These are phyloP conservation scores for Erebia aethiops DNA, from an alignment of 2,888 invertebrate genomes.

Conservation along the genomic window DNA sequence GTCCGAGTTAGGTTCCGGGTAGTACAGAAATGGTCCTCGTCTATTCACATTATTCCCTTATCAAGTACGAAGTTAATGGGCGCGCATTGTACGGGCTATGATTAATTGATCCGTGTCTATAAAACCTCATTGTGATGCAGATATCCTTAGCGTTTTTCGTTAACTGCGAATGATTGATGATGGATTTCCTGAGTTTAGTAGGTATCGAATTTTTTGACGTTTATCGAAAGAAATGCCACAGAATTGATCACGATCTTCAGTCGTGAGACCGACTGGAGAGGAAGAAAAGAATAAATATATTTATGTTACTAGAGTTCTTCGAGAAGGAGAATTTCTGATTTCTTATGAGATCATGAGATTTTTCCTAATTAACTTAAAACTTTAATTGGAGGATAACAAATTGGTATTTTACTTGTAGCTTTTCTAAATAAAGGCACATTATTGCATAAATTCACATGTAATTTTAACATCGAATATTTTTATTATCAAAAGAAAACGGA, in stretches of 20 bases:
- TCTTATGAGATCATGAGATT: too few relatives aligned
- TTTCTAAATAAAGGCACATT: neutral
- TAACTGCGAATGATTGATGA: slow-evolving; percentile 46
- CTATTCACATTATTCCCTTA: slow-evolving; percentile 78
- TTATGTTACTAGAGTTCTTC: neutral
- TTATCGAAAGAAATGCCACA: neutral
- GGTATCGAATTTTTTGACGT: slow-evolving; percentile 17
- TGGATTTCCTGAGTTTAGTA: slow-evolving; percentile 25
- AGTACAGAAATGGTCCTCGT: slow-evolving; percentile 66
- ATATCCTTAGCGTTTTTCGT: slow-evolving; percentile 75
- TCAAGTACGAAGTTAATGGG: slow-evolving; percentile 81
- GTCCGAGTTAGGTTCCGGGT: slow-evolving; percentile 47
- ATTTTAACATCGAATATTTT: slow-evolving; percentile 5
- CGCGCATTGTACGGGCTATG: slow-evolving; percentile 77
- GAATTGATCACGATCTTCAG: neutral
- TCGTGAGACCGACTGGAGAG: neutral
- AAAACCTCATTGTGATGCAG: slow-evolving; percentile 77
- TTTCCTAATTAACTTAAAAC: too few relatives aligned
- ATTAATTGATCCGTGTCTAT: slow-evolving; percentile 77
- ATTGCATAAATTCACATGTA: neutral
- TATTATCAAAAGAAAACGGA: slow-evolving; percentile 7
- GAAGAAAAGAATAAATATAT: neutral
- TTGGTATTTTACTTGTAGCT: neutral
- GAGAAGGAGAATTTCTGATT: too few relatives aligned
- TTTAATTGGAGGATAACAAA: neutral